A percentile compares a stretch with the other conserved stretches of the same genome.
phyloP scores from a whole-genome alignment of 35 echinoderm and acorn worm species.

The Apostichopus parvimensis region DNA sequence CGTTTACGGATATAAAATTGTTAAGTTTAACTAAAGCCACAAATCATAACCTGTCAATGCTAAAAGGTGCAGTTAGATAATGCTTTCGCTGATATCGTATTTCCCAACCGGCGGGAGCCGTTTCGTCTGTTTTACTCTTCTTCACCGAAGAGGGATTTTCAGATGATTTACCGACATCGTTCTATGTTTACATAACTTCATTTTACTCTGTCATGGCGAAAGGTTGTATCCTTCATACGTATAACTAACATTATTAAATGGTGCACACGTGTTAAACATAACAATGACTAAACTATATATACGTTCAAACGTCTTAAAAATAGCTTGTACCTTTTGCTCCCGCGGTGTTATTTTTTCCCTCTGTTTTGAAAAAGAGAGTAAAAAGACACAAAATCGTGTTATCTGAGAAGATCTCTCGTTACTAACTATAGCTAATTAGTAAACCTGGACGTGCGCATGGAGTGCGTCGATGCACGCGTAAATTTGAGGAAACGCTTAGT shows the following conservation, averaged over 20 bases:
- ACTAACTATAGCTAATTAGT: conserved; percentile 17
- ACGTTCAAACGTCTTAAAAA: neutral
- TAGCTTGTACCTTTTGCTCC: conserved; percentile 9
- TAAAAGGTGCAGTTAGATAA: conserved; percentile 33
- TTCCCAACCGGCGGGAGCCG: neutral
- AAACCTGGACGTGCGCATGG: neutral
- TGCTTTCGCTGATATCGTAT: conserved; percentile 8
- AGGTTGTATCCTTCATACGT: neutral
- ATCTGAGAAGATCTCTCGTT: neutral
- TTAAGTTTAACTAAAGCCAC: conserved; percentile 26
- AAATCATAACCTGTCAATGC: conserved; percentile 44
- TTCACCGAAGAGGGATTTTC: neutral
- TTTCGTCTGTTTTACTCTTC: neutral
- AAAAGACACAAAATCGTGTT: neutral
- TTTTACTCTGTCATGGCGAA: neutral
- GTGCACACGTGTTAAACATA: conserved; percentile 30
- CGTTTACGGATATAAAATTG: conserved; percentile 20
- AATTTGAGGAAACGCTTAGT: too few species aligned
- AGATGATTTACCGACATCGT: conserved; percentile 1
- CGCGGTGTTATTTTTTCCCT: neutral
- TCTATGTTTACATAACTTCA: conserved; percentile 42
- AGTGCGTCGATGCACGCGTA: conserved; percentile 1
- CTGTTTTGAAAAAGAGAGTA: neutral
- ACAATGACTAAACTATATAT: neutral
- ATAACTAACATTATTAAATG: conserved; percentile 28